Base-by-base conservation (phyloP, 2,888 invertebrate genomes). In the Lamellibrachia satsuma region DNA sequence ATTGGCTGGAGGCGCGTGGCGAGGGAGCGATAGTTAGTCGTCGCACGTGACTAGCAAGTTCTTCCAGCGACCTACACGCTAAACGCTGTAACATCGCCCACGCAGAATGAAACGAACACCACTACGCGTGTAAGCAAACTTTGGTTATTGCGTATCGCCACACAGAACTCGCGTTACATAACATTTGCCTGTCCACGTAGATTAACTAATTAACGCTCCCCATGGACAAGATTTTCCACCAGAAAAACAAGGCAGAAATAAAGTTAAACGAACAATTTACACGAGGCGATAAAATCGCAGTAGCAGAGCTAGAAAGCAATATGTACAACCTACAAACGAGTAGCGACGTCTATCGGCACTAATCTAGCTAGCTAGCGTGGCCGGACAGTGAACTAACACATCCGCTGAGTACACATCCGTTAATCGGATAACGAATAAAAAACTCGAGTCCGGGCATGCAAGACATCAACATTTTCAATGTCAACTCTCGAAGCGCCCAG, bases 241-340 rank as follows among this genome's bases (percentile, higher is more conserved):
- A 75, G 75, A 75, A 22, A 11, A 75, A 75, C 22, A 75, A 75
- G 75, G 75, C 75, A 75, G 75, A 75, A 75, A 75, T 75, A 75
- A 75, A 75, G 75, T 75, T 22, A 75, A 75, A 75, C 75, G 39
- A 39, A 39, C 39, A 39, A 39, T 75, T 75, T 75, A 75, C 75
- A 75, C 75, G 75, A 75, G 75, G 75, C 75, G 75, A 22, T 75
- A 6, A 75, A 75, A 75, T 75, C 75, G 75, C 75, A 75, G 22
- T 75, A 75, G 75, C 75, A 75, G 22, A 75, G 22, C 75, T 75
- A 75, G 15, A 15, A 75, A 75, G 75, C 75, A 75, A 75, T 75
- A 75, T 75, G 75, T 75, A 75, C 75, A 75, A 75, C 75, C 75
- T n/a, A 75, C 22, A 75, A 75, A 75, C 75, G 22, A 75, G 75